Percentiles rank a stretch among this genome's conserved stretches.
Evolutionary conservation across 2,113 vertebrate species (phyloP).

Genomic region (Laterallus jamaicensis): DNA sequence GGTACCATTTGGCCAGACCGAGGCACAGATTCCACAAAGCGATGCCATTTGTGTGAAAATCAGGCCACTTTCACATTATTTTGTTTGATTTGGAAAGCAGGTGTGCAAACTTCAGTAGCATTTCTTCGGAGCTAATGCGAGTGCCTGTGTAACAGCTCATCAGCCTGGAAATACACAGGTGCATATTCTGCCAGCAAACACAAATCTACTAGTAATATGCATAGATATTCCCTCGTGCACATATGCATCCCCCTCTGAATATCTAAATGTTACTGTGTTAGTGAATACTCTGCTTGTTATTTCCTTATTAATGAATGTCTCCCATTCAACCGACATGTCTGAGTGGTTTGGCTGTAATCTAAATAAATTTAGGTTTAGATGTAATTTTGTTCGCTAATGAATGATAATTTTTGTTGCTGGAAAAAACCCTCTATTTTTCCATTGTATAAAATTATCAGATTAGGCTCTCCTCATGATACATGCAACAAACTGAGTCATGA

Average conservation of each 20-base stretch:
- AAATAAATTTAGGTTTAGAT: constrained; percentile 25
- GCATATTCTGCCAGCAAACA: not conserved
- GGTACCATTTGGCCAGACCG: not conserved
- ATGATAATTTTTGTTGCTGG: not conserved
- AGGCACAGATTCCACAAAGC: not conserved
- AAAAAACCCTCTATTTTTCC: not conserved
- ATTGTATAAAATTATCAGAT: constrained; percentile 9
- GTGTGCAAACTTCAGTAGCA: not conserved
- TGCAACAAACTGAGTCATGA: not conserved
- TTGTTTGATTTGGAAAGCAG: not conserved
- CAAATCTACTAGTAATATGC: not conserved
- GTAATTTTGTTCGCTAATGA: not conserved
- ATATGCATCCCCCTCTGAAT: not conserved
- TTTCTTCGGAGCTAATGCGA: not conserved
- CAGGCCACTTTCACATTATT: not conserved
- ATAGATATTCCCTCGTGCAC: not conserved
- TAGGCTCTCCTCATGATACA: not conserved
- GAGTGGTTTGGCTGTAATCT: constrained; percentile 15
- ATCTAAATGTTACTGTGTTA: not conserved
- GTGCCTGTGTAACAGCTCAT: not conserved
- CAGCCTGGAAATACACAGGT: constrained; percentile 14
- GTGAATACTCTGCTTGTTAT: not conserved
- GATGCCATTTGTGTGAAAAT: not conserved
- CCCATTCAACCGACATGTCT: not conserved
- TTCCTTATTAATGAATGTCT: constrained; percentile 41